These are phyloP conservation scores for Andrena chrysosceles DNA, from an alignment of 2,888 invertebrate species.

Conservation along the genomic window DNA sequence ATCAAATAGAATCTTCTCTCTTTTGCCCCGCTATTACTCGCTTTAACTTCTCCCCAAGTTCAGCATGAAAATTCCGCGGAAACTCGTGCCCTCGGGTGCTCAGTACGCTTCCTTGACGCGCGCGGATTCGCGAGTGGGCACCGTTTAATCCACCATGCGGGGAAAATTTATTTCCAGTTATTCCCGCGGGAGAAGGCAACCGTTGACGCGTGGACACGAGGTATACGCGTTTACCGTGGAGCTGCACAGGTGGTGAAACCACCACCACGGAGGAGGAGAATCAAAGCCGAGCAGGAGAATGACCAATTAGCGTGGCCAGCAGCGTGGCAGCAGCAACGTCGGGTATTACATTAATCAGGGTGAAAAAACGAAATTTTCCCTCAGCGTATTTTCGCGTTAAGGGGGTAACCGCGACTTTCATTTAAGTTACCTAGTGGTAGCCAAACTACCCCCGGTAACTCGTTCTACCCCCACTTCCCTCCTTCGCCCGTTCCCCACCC, in stretches of 20 bases:
- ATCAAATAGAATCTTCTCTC: conserved; percentile 28
- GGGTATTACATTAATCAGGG: conserved; percentile 79
- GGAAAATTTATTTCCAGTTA: conserved; percentile 43
- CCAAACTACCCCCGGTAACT: conserved; percentile 75
- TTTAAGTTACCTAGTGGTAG: conserved; percentile 79
- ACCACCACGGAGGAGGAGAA: conserved; percentile 17
- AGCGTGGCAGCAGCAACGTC: conserved; percentile 63
- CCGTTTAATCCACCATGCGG: conserved; percentile 42
- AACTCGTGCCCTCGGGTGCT: neutral
- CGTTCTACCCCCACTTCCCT: conserved; percentile 37
- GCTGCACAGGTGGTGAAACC: conserved; percentile 1
- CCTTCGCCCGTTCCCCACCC: conserved; percentile 7
- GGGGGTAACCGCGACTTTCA: conserved; percentile 76
- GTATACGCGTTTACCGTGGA: conserved; percentile 1
- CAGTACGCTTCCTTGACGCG: conserved; percentile 36
- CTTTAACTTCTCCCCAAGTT: conserved; percentile 29
- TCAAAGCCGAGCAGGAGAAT: conserved; percentile 67
- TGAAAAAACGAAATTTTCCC: conserved; percentile 79
- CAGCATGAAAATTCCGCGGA: conserved; percentile 30
- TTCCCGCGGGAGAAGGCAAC: neutral
- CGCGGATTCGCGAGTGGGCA: conserved; percentile 4
- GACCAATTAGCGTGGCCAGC: conserved; percentile 72
- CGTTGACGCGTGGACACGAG: conserved; percentile 21
- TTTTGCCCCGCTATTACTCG: conserved; percentile 13
- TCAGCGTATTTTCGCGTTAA: conserved; percentile 78